A percentile compares a stretch with the other conserved stretches of the same genome.
These are phyloP conservation scores for Griposia aprilina DNA, from an alignment of 2,888 invertebrate genomes.

Conservation along the genomic window DNA sequence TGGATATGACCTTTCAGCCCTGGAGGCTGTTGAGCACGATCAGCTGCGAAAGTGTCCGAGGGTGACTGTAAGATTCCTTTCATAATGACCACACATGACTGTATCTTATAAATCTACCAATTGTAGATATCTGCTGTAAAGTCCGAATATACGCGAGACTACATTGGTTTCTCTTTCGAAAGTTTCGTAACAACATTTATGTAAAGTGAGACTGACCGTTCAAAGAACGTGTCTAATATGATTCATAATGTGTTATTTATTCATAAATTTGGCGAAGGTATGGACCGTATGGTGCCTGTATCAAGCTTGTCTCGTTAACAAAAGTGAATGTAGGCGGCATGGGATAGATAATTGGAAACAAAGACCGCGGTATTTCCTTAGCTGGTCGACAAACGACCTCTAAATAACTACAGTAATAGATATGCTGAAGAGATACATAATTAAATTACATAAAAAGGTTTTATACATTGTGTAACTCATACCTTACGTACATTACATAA, in stretches of 20 bases:
- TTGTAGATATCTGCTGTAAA: slow-evolving; percentile 4
- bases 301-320: slow-evolving; percentile 75
- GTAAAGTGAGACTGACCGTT: slow-evolving; percentile 62
- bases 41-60: slow-evolving; percentile 85
- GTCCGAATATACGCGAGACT: slow-evolving; percentile 27
- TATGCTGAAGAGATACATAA: slow-evolving; percentile 61
- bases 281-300: slow-evolving; percentile 40
- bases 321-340: slow-evolving; percentile 87
- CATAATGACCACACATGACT: slow-evolving; percentile 55
- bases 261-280: slow-evolving; percentile 52
- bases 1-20: slow-evolving; percentile 71
- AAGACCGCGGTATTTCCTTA: slow-evolving; percentile 76
- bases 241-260: slow-evolving; percentile 65
- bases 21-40: slow-evolving; percentile 72
- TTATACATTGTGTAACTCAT: slow-evolving; percentile 44
- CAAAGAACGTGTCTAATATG: slow-evolving; percentile 55
- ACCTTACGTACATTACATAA: slow-evolving; percentile 51
- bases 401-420: slow-evolving; percentile 69
- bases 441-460: slow-evolving; percentile 60
- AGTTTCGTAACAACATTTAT: slow-evolving; percentile 78
- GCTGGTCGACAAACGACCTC: slow-evolving; percentile 71
- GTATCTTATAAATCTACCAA: neutral
- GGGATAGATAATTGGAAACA: slow-evolving; percentile 81
- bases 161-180: slow-evolving; percentile 81
- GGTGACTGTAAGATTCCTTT: slow-evolving; percentile 67